Percentiles rank a stretch among this genome's conserved stretches.
Conservation (phyloP, 2,888 invertebrate genomes). For the Synergus laeviventris region DNA sequence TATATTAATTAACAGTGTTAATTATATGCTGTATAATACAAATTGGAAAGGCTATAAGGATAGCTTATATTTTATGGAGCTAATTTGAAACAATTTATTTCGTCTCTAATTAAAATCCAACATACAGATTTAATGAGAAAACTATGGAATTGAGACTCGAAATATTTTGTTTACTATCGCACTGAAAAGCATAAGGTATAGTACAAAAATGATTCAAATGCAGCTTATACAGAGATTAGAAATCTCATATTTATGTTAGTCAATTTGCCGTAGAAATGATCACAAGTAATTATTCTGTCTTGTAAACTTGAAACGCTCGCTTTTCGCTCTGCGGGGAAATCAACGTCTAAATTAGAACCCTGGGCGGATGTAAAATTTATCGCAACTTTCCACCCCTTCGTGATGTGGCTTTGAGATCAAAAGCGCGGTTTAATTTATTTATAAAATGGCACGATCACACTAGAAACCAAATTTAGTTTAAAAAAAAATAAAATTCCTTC, state of each 20-base stretch:
- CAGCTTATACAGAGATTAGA: neutral
- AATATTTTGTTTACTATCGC: too few species aligned
- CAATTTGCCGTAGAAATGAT: neutral
- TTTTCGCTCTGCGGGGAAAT: slow-evolving; percentile 47
- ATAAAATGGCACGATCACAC: slow-evolving; percentile 44
- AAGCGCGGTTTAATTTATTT: neutral
- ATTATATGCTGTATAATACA: neutral
- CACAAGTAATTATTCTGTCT: neutral
- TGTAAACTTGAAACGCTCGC: neutral
- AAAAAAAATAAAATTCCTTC: neutral
- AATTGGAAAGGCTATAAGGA: neutral
- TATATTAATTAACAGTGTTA: neutral
- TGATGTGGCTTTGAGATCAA: neutral
- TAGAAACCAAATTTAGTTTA: slow-evolving; percentile 3
- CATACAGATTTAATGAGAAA: neutral
- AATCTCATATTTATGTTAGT: neutral
- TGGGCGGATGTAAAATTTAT: slow-evolving; percentile 17
- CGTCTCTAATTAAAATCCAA: neutral
- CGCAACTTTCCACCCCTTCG: neutral
- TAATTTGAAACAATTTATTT: neutral
- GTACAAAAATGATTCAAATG: neutral
- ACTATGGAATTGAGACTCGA: neutral
- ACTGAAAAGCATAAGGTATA: neutral
- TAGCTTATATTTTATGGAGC: neutral
- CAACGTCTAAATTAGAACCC: slow-evolving; percentile 45